Evolutionary conservation across 1,140 invertebrate species (phyloP), one percentile per base, ranked within the genome.

Genomic region (Cotesia vestalis): DNA sequence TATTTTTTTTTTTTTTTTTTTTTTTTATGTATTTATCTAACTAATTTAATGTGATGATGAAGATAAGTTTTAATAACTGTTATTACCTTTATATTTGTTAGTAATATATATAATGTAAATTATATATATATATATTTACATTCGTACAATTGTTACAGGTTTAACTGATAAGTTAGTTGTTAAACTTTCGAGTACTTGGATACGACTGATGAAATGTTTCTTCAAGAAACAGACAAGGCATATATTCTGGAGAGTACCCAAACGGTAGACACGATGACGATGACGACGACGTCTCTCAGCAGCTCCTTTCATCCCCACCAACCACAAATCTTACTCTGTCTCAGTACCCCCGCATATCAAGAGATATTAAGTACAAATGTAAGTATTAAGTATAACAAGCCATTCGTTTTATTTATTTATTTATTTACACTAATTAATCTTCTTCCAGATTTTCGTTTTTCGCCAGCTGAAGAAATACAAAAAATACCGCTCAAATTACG

Each of bases 131-230:
- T 27, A 11, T 46, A 46, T 46, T 46, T 46, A 46, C 51, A 67
- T 67, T 67, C 51, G 46, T 53, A 67, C 53, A 34, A 67, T 55
- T n/a, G 38, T 20, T 52, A 46, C 34, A 6, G 4, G 8, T n/a
- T 40, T 68, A 40, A 27, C 35, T 27, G 1, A 27, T 27, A 27
- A 53, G 67, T 53, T 51, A 72, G 55, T 72, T 72, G 71, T 72
- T 72, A 51, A 67, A 67, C 55, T 46, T 66, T 67, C 71, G 61
- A 72, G 64, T 72, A 72, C 71, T 64, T 72, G 71, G 59, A 72
- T 72, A 59, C 71, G 64, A 72, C 71, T 72, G 71, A 72, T 72
- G 71, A 72, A 55, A 72, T 72, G 52, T 72, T 67, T 67, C 71
- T 72, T 17, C 62, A 72, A 72, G 71, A 72, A 67, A 72, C 57